These are phyloP conservation scores for Drosophila melanosoma DNA, from an alignment of 2,888 invertebrate genomes.

Conservation along the genomic window DNA sequence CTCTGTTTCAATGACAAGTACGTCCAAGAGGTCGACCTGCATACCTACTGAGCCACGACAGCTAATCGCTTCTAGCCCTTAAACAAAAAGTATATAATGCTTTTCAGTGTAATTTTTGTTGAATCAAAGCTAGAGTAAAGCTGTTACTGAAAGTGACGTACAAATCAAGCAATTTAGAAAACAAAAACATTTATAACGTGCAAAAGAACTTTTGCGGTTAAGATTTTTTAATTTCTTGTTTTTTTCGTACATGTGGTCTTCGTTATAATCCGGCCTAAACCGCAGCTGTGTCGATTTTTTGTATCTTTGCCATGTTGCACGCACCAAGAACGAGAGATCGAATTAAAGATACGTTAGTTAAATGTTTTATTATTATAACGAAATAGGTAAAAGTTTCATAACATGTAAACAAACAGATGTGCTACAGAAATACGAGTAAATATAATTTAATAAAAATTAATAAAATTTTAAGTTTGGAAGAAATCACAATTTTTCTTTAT, in stretches of 20 bases:
- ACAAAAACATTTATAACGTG: constrained; percentile 44
- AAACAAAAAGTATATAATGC: constrained; percentile 20
- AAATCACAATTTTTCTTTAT: background rate
- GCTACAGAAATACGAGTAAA: constrained; percentile 3
- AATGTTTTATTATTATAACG: constrained; percentile 58
- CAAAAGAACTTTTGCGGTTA: constrained; percentile 69
- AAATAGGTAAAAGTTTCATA: constrained; percentile 16
- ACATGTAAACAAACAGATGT: background rate
- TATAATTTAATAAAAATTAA: background rate
- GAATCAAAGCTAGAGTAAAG: constrained; percentile 37
- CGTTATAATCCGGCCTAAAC: constrained; percentile 52
- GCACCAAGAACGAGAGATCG: constrained; percentile 50
- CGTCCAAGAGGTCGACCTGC: constrained; percentile 31
- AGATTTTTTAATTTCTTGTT: constrained; percentile 25
- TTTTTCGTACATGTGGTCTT: constrained; percentile 33
- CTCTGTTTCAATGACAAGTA: constrained; percentile 36
- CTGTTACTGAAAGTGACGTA: constrained; percentile 43
- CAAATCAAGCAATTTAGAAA: constrained; percentile 33
- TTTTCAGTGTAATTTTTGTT: constrained; percentile 68
- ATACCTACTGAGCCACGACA: constrained; percentile 35
- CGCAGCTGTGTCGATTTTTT: constrained; percentile 55
- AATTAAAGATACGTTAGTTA: constrained; percentile 59
- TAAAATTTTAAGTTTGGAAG: background rate
- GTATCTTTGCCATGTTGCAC: constrained; percentile 47
- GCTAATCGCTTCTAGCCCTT: constrained; percentile 14